Evolutionary conservation across 2,113 vertebrate species (phyloP).

Genomic region (Alosa alosa): DNA sequence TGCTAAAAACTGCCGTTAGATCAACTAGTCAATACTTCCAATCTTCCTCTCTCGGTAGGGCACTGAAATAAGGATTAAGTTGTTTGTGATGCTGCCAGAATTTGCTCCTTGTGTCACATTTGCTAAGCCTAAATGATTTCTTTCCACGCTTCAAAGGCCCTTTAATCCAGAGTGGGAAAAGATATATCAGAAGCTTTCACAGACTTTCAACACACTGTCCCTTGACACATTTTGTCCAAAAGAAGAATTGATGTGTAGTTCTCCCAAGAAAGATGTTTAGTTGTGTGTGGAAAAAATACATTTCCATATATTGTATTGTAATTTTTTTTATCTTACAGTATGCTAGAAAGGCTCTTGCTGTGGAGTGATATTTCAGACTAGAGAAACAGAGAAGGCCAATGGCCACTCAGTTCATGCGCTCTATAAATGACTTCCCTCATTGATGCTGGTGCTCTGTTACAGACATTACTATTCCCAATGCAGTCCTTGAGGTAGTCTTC

Average conservation of each 20-base stretch:
- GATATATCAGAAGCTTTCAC: not conserved
- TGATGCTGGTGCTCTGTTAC: conserved; percentile 45
- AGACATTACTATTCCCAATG: not conserved
- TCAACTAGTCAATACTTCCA: conserved; percentile 47
- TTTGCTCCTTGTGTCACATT: conserved; percentile 40
- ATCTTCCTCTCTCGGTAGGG: conserved; percentile 47
- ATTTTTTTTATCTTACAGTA: not conserved
- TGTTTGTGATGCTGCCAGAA: conserved; percentile 45
- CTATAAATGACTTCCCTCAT: conserved; percentile 44
- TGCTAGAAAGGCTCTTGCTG: not conserved
- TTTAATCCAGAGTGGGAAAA: conserved; percentile 4
- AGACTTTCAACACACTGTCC: not conserved
- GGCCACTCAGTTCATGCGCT: conserved; percentile 12
- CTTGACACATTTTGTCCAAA: not conserved
- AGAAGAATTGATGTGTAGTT: conserved; percentile 18
- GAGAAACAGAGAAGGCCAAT: not conserved
- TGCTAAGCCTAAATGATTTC: conserved; percentile 42
- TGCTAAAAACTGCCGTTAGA: conserved; percentile 37
- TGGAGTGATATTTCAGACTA: not conserved
- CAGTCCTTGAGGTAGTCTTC: not conserved
- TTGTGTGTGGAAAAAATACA: too few relatives aligned
- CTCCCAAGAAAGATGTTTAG: not conserved
- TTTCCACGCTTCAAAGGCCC: conserved; percentile 41
- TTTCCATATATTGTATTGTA: not conserved
- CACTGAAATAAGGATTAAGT: conserved; percentile 48